These are phyloP conservation scores for Caenorhabditis panamensis DNA, from an alignment of 2,888 invertebrate genomes.

Conservation along the genomic window DNA sequence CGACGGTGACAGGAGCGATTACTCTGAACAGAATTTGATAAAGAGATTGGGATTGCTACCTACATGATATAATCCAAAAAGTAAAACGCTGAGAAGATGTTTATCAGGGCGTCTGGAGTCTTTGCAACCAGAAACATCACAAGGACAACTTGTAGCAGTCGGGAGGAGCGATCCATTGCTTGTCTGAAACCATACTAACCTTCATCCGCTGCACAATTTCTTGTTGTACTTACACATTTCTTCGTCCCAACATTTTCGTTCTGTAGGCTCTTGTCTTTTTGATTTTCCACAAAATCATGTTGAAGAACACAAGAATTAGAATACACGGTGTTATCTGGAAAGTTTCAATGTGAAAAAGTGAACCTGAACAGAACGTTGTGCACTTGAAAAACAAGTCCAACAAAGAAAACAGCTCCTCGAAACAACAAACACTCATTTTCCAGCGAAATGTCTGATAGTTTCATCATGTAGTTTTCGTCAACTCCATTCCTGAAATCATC, in stretches of 20 bases:
- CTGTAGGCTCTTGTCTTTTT: neutral
- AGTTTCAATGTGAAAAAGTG: no score
- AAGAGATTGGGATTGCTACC: neutral
- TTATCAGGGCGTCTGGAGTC: neutral
- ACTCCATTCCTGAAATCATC: slow-evolving; percentile 3
- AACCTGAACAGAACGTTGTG: no score
- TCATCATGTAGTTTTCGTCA: neutral
- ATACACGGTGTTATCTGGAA: slow-evolving; percentile 9
- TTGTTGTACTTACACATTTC: neutral
- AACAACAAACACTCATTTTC: slow-evolving; percentile 28
- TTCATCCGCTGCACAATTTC: neutral
- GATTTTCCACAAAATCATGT: slow-evolving; percentile 20
- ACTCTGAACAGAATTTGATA: neutral
- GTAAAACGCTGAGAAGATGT: slow-evolving; percentile 4
- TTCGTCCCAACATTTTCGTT: neutral
- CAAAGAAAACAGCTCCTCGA: neutral
- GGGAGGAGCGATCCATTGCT: slow-evolving; percentile 11
- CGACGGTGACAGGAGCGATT: neutral
- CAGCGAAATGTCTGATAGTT: slow-evolving; percentile 2
- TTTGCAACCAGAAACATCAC: slow-evolving; percentile 22
- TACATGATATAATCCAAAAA: slow-evolving; percentile 21
- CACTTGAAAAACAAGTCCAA: slow-evolving; percentile 12
- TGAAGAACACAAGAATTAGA: slow-evolving; percentile 9
- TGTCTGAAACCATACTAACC: neutral
- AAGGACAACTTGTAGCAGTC: slow-evolving; percentile 11